A percentile compares a stretch with the other conserved stretches of the same genome.
These are phyloP conservation scores for cattle (Bos taurus) DNA, from an alignment of 2,113 vertebrate genomes.

Conservation along the genomic window ARS-UCD2.0 NC_037334.1:109395001-109395500, in stretches of 20 bases:
- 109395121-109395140: neutral
- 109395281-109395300: neutral
- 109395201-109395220: neutral
- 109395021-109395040: neutral
- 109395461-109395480: neutral
- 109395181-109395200: neutral
- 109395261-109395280: neutral
- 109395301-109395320: neutral
- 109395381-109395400: neutral
- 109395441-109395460: neutral
- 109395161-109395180: neutral
- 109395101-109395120: conserved; percentile 6
- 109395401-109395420: neutral
- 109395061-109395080: neutral
- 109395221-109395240: neutral
- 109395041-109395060: neutral
- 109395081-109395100: neutral
- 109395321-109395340: neutral
- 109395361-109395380: neutral
- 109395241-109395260: neutral
- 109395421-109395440: neutral
- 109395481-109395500: neutral
- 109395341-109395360: neutral
- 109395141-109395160: neutral
- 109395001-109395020: neutral